Percentiles rank a stretch among this genome's conserved stretches.
These are phyloP conservation scores for Rhagium mordax DNA, from an alignment of 2,888 invertebrate genomes.

Conservation along the genomic window DNA sequence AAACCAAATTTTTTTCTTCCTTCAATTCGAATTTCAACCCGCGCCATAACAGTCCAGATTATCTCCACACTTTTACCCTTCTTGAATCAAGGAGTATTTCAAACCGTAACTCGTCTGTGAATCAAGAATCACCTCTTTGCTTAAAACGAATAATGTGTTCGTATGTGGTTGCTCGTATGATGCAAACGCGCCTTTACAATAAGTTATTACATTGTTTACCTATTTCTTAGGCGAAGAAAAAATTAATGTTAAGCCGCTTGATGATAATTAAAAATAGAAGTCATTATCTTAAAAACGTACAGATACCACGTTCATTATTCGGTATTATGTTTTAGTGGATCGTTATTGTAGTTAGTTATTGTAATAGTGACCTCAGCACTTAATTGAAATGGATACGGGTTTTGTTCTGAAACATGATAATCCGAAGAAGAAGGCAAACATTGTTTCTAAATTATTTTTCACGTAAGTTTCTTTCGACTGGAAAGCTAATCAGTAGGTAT, in stretches of 20 bases:
- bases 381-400: slow-evolving; percentile 52
- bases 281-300: no score
- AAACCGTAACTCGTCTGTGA: no score
- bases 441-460: slow-evolving; percentile 74
- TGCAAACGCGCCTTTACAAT: neutral
- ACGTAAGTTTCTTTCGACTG: slow-evolving; percentile 53
- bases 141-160: no score
- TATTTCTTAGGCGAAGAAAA: neutral
- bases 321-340: neutral
- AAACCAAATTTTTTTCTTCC: no score
- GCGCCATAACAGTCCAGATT: no score
- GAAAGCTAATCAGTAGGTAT: no score
- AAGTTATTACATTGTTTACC: neutral
- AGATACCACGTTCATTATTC: no score
- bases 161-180: neutral
- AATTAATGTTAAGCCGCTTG: neutral
- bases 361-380: neutral
- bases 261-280: neutral
- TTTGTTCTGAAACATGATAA: slow-evolving; percentile 66
- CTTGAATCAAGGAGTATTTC: no score
- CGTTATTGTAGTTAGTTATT: no score
- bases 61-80: no score
- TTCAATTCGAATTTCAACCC: no score
- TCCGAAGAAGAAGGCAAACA: slow-evolving; percentile 74
- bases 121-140: no score